A percentile compares a stretch with the other conserved stretches of the same genome.
Conservation (phyloP, 2,113 vertebrate genomes). For the Otis tarda region DNA sequence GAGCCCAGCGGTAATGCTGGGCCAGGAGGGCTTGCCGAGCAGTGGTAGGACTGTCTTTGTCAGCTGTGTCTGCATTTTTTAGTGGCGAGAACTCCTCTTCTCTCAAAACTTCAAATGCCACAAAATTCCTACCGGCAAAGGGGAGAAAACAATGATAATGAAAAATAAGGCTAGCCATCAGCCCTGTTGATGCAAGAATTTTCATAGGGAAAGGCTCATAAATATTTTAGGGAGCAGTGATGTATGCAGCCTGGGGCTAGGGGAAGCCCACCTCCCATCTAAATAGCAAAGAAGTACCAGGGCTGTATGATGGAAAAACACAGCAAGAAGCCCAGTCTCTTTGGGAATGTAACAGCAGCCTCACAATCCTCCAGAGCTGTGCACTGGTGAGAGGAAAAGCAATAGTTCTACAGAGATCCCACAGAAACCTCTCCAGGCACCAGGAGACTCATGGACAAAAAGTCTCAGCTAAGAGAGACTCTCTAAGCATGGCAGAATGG, state of each 20-base stretch:
- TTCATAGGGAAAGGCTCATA: not conserved
- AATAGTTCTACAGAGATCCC: not conserved
- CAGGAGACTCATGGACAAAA: not conserved
- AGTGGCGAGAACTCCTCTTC: slow-evolving; percentile 93
- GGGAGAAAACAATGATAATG: not conserved
- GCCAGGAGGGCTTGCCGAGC: slow-evolving; percentile 80
- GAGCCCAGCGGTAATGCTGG: slow-evolving; percentile 90
- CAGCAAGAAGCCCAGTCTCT: not conserved
- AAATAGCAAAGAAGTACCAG: not conserved
- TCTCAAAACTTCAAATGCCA: slow-evolving; percentile 87
- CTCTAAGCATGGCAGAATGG: too few species aligned
- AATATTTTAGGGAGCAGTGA: not conserved
- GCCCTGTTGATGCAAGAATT: not conserved
- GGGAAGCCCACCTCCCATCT: not conserved
- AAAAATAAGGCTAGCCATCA: not conserved
- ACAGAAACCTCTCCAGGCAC: not conserved
- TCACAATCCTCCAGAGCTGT: not conserved
- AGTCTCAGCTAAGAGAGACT: not conserved
- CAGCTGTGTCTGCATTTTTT: slow-evolving; percentile 84
- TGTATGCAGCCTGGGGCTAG: not conserved
- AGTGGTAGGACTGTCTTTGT: slow-evolving; percentile 81
- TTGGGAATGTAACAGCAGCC: not conserved
- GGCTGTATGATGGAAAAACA: not conserved
- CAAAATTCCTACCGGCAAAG: slow-evolving; percentile 82
- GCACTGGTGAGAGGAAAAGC: not conserved